phyloP scores from a whole-genome alignment of 2,113 vertebrate genomes.

The Sapayoa aenigma region DNA sequence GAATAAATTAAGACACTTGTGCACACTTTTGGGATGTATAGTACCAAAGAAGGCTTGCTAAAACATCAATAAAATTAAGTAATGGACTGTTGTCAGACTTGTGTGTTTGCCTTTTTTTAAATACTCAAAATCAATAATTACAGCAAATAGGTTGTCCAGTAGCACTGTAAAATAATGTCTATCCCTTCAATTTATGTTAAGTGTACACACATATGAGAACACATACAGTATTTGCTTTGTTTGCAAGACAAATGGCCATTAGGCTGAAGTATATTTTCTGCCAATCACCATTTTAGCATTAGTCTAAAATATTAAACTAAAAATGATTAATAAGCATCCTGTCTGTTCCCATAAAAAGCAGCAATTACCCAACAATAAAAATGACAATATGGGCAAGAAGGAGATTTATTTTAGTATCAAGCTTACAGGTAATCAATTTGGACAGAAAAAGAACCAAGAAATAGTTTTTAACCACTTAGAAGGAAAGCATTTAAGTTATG shows the following conservation, averaged over 20 bases:
- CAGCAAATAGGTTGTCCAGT: not conserved
- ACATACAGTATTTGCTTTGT: not conserved
- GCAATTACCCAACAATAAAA: conserved; percentile 18
- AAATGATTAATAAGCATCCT: not conserved
- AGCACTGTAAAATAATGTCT: not conserved
- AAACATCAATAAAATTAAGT: not conserved
- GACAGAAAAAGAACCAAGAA: not conserved
- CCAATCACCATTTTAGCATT: not conserved
- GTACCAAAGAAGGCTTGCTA: not conserved
- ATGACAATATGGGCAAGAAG: not conserved
- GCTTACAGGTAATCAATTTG: not conserved
- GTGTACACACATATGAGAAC: not conserved
- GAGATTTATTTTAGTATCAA: not conserved
- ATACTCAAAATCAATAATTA: not conserved
- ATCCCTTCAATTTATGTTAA: not conserved
- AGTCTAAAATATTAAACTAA: not conserved
- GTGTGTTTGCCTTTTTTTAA: not conserved
- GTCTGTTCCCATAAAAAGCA: not conserved
- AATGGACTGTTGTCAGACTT: not conserved
- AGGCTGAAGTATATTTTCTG: not conserved
- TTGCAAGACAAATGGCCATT: not conserved
- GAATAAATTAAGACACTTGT: not conserved
- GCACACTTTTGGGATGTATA: not conserved
- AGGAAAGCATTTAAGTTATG: not conserved
- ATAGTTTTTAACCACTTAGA: not conserved